Conservation (phyloP, 2,888 invertebrate species). For the Erebia palarica region DNA sequence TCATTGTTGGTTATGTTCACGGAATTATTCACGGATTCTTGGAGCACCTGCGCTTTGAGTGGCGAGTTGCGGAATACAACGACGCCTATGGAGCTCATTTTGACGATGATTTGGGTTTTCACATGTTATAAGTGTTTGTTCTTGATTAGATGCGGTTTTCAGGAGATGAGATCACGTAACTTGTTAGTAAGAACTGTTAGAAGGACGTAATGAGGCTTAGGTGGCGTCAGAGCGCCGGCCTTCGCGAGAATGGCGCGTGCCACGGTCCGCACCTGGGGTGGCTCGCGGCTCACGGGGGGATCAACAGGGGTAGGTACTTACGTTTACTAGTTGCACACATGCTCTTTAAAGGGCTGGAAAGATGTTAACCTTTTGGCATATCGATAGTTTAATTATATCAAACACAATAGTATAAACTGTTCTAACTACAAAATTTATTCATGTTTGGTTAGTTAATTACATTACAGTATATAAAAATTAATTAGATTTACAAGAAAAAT, state of each 20-base stretch:
- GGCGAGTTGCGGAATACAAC: conserved; percentile 83
- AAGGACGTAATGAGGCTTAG: conserved; percentile 51
- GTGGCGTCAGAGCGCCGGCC: conserved; percentile 78
- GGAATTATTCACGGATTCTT: conserved; percentile 84
- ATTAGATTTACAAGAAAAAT: too few species aligned
- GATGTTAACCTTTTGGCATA: not conserved
- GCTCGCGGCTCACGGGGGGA: conserved; percentile 69
- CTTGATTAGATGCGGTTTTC: conserved; percentile 54
- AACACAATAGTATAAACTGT: too few species aligned
- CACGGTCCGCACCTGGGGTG: conserved; percentile 78
- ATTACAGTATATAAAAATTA: too few species aligned
- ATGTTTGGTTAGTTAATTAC: too few species aligned
- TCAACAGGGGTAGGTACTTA: conserved; percentile 81
- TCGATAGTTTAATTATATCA: not conserved
- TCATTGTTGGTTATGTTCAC: conserved; percentile 79
- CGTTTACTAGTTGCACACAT: conserved; percentile 81
- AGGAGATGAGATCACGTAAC: conserved; percentile 57
- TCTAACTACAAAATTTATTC: too few species aligned
- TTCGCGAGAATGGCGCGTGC: conserved; percentile 80
- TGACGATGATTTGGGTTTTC: conserved; percentile 62
- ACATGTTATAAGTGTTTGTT: conserved; percentile 68
- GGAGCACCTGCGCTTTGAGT: conserved; percentile 85
- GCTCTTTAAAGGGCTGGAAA: conserved; percentile 72
- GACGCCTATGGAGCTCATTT: conserved; percentile 83
- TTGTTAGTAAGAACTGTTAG: conserved; percentile 50